These are phyloP conservation scores for Fistularia tabacaria DNA, from an alignment of 2,797 vertebrate species.

Conservation along the genomic window DNA sequence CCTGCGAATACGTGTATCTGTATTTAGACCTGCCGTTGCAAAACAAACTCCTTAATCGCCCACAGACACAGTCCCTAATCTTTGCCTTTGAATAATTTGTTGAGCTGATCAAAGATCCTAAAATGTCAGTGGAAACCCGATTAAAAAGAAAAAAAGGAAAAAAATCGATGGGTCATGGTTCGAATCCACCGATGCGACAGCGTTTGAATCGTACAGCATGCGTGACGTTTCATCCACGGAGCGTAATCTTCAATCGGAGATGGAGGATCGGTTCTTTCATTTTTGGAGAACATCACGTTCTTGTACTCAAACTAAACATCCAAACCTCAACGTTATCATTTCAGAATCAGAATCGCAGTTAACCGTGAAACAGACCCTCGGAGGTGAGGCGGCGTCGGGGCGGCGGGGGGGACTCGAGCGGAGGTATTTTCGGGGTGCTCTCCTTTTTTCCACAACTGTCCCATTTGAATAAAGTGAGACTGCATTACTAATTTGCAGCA, in stretches of 20 bases:
- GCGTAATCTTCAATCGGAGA: slow-evolving; percentile 22
- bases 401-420: not conserved
- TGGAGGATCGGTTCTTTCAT: slow-evolving; percentile 33
- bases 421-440: slow-evolving; percentile 37
- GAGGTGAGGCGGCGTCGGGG: not conserved
- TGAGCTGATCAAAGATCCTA: slow-evolving; percentile 42
- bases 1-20: too few species aligned
- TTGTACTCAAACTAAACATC: slow-evolving; percentile 23
- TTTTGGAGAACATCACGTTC: slow-evolving; percentile 35
- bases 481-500: slow-evolving; percentile 56
- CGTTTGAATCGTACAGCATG: not conserved
- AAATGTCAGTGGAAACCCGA: slow-evolving; percentile 35
- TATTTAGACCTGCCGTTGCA: too few species aligned
- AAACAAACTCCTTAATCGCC: too few species aligned
- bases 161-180: slow-evolving; percentile 42
- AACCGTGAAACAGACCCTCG: slow-evolving; percentile 11
- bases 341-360: not conserved
- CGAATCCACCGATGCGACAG: slow-evolving; percentile 15
- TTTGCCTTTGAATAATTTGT: slow-evolving; percentile 13
- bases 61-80: too few species aligned
- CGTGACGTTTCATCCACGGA: slow-evolving; percentile 14
- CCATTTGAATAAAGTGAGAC: slow-evolving; percentile 65
- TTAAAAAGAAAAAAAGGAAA: slow-evolving; percentile 32
- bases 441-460: slow-evolving; percentile 26
- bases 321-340: slow-evolving; percentile 11